Base-by-base conservation (phyloP, 2,888 invertebrate genomes). In the Zhengitettix transpicula region DNA sequence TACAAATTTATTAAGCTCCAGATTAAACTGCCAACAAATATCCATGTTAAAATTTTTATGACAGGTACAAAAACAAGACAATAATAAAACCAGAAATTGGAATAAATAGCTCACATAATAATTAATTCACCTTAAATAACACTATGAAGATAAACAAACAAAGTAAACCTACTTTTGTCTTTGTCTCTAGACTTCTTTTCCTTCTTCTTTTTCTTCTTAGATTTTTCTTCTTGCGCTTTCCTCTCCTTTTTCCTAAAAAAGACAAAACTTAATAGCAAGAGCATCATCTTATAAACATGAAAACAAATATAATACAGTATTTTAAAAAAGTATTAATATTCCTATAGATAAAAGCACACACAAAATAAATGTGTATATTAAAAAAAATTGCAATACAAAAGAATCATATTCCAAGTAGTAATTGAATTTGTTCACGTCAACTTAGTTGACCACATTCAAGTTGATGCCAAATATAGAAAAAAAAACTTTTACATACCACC, bases 201-300 rank as follows among this genome's bases (percentile, higher is more conserved):
- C 66, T 77, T 75, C 67, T 77, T 76, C 69, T 76, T 76, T 68
- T 77, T 77, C 69, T 82, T 82, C 67, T 83, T 82, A 5, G 78
- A 78, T 14, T 80, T 72, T 67, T 84, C 83, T 67, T 85, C 81
- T 74, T 78, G 68, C 5, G 69, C 78, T 72, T 81, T 84, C 68
- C 80, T 79, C 69, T 83, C 84, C 65, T 82, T 80, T 69, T 86
- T 86, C 77, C 68, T 67, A 58, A 10, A n/a, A 2, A 47, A 47
- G 8, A 47, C 12, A 47, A 47, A 47, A 47, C n/a, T 47, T 14
- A 42, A 10, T 11, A 42, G 10, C 44, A 42, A 10, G 12, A 42
- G 44, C 10, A 42, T n/a, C 7, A 28, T 28, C 28, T 5, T 28
- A 28, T 7, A 2, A 28, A 7, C 7, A 28, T 7, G 7, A 28